phyloP scores from a whole-genome alignment of 1,140 invertebrate species.

The Varroa destructor region DNA sequence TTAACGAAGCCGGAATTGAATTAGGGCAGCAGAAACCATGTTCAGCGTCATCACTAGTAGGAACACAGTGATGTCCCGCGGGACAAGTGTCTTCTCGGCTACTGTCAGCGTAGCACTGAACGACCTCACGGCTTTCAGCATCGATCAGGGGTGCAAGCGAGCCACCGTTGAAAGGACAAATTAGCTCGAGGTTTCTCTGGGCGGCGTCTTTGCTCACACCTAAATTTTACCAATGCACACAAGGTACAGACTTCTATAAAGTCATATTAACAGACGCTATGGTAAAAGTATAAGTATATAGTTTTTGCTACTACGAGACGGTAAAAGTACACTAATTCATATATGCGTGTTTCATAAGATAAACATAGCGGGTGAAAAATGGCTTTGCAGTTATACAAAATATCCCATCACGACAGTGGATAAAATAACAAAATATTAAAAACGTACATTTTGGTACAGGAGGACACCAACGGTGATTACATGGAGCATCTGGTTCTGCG shows the following conservation, averaged over 20 bases:
- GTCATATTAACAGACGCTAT: no score
- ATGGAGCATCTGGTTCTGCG: slow-evolving; percentile 55
- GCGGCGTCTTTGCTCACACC: slow-evolving; percentile 23
- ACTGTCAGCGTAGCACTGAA: slow-evolving; percentile 4
- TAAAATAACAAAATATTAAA: not conserved
- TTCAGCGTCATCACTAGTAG: slow-evolving; percentile 9
- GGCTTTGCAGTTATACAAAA: no score
- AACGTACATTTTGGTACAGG: slow-evolving; percentile 61
- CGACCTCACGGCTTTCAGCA: slow-evolving; percentile 6
- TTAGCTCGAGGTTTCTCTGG: not conserved
- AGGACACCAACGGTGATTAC: slow-evolving; percentile 61
- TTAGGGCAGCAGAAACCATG: slow-evolving; percentile 3
- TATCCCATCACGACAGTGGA: not conserved
- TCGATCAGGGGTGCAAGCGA: slow-evolving; percentile 9
- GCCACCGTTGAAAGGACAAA: not conserved
- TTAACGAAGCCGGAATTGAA: no score
- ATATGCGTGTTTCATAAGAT: no score
- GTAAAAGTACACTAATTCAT: no score
- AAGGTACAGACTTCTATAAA: no score
- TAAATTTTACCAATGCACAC: not conserved
- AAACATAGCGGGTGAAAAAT: no score
- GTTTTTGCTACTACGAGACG: no score
- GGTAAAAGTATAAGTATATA: no score
- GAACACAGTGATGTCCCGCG: not conserved
- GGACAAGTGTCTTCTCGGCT: slow-evolving; percentile 19